These are phyloP conservation scores for Stegodyphus dumicola DNA, from an alignment of 1,140 invertebrate species.

Conservation along the genomic window DNA sequence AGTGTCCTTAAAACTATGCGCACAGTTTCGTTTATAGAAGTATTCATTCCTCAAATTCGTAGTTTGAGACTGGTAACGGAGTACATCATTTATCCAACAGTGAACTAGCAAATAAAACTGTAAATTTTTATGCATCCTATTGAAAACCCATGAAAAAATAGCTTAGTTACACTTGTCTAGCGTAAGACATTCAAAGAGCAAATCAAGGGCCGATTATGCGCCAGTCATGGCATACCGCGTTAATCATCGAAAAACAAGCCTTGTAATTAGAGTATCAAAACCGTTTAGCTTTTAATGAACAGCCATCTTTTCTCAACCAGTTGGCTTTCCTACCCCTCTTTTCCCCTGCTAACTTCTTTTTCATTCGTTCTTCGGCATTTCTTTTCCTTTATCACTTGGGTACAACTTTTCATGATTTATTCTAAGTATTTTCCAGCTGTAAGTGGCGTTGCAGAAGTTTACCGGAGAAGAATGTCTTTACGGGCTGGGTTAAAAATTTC, in stretches of 20 bases:
- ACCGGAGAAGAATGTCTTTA: neutral
- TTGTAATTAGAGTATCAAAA: constrained; percentile 1
- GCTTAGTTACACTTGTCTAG: neutral
- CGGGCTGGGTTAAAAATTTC: too few relatives aligned
- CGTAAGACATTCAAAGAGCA: neutral
- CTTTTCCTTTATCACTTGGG: too few relatives aligned
- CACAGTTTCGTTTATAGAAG: too few relatives aligned
- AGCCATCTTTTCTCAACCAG: neutral
- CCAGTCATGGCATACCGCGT: neutral
- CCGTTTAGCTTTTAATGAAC: neutral
- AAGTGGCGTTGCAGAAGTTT: neutral
- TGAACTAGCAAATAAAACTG: too few relatives aligned
- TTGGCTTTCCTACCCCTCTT: neutral
- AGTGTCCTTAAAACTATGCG: too few relatives aligned
- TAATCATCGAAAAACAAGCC: neutral
- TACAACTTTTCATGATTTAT: neutral
- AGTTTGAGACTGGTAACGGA: too few relatives aligned
- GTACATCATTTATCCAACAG: too few relatives aligned
- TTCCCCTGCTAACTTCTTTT: neutral
- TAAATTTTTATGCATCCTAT: too few relatives aligned
- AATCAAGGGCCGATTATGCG: neutral
- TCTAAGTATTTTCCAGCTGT: neutral
- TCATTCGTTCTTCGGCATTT: neutral
- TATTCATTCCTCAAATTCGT: too few relatives aligned
- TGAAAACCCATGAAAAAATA: too few relatives aligned